These are phyloP conservation scores for Piprites chloris DNA, from an alignment of 2,113 vertebrate genomes.

Conservation along the genomic window DNA sequence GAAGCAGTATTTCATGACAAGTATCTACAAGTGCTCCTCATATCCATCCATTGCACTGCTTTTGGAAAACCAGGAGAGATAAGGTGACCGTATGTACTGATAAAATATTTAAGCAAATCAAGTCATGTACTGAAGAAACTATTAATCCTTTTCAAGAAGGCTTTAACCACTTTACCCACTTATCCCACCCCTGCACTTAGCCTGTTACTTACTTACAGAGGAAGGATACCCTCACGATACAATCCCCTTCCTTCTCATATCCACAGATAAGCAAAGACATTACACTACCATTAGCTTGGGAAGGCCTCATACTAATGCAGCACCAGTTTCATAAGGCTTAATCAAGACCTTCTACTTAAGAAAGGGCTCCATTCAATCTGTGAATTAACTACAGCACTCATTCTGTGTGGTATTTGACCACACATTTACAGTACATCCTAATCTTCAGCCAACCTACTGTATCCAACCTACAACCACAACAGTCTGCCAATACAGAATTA, in stretches of 20 bases:
- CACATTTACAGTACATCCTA: neutral
- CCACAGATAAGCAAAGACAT: neutral
- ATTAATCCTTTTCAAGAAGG: neutral
- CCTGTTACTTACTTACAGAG: neutral
- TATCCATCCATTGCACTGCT: neutral
- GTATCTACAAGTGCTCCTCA: neutral
- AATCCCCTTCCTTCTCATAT: neutral
- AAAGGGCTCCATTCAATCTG: neutral
- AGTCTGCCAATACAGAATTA: neutral
- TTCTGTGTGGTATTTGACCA: neutral
- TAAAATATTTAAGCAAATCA: neutral
- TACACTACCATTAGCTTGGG: neutral
- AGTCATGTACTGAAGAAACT: neutral
- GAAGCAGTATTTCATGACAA: neutral
- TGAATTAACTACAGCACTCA: neutral
- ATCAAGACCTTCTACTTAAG: neutral
- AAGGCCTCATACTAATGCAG: neutral
- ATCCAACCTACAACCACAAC: neutral
- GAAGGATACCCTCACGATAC: accelerated
- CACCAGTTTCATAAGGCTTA: neutral
- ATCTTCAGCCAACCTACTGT: neutral
- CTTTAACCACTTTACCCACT: neutral
- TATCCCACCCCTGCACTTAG: neutral
- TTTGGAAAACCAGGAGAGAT: neutral
- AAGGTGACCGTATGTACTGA: neutral